Percentiles rank a stretch among this genome's conserved stretches.
Evolutionary conservation across 2,113 vertebrate genomes (phyloP).

Genomic region (Ursus arctos): DNA sequence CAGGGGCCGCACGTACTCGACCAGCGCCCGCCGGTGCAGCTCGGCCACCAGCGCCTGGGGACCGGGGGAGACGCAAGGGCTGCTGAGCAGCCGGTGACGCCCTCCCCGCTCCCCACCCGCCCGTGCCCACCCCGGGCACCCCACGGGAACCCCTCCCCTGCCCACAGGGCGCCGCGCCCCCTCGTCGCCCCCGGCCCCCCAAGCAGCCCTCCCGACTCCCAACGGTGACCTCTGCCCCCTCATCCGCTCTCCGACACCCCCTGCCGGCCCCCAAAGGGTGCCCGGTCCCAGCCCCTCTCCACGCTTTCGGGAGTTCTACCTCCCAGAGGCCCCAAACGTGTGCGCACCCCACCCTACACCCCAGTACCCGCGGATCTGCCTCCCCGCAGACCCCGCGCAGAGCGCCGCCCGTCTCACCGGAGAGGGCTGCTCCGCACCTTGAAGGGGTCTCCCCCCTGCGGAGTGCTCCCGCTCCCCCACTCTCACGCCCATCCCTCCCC

Average conservation of each 20-base stretch:
- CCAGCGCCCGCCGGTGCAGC: slow-evolving; percentile 92
- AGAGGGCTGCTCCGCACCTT: not conserved
- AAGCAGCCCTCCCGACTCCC: not conserved
- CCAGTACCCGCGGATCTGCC: not conserved
- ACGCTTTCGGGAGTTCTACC: not conserved
- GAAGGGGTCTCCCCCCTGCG: no score
- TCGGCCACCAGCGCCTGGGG: slow-evolving; percentile 90
- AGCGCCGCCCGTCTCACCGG: not conserved
- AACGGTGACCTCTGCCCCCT: not conserved
- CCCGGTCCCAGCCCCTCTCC: not conserved
- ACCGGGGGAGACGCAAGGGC: no score
- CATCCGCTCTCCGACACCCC: not conserved
- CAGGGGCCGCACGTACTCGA: slow-evolving; percentile 92
- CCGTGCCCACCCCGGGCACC: fast-evolving
- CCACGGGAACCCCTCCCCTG: not conserved
- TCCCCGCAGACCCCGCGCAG: not conserved
- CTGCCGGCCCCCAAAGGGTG: not conserved
- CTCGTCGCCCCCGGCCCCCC: not conserved
- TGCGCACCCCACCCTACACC: no score
- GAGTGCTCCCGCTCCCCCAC: not conserved
- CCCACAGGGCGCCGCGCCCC: not conserved
- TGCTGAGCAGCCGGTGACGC: not conserved
- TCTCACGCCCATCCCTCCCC: fast-evolving
- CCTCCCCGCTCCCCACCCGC: no score
- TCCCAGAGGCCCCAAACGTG: not conserved